Percentiles rank a stretch among this genome's conserved stretches.
Evolutionary conservation across 2,888 invertebrate genomes (phyloP).

Genomic region (Archips xylosteana): DNA sequence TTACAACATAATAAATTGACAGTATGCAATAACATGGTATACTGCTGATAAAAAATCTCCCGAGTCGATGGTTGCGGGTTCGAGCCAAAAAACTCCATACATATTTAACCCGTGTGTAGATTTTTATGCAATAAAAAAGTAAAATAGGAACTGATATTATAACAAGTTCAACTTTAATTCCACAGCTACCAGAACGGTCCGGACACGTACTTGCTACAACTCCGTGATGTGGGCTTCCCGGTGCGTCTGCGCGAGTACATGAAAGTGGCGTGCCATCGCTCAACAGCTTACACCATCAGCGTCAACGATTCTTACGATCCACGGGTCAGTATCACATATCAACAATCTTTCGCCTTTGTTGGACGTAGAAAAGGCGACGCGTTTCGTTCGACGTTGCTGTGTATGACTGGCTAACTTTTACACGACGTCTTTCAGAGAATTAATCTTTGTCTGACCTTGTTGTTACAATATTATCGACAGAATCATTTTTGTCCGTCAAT

Average conservation of each 20-base stretch:
- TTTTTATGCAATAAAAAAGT: too few relatives aligned
- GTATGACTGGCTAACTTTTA: not conserved
- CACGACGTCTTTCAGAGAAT: not conserved
- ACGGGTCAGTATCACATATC: conserved; percentile 83
- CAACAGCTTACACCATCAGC: conserved; percentile 88
- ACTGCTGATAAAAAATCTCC: too few relatives aligned
- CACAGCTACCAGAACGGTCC: conserved; percentile 97
- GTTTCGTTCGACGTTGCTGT: not conserved
- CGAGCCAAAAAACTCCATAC: too few relatives aligned
- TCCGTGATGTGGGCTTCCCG: conserved; percentile 98
- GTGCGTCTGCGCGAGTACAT: conserved; percentile 96
- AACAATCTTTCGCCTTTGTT: not conserved
- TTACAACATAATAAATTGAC: too few relatives aligned
- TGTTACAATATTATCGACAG: not conserved
- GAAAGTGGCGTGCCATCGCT: conserved; percentile 94
- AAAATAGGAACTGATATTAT: too few relatives aligned
- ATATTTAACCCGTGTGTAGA: too few relatives aligned
- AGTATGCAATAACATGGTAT: too few relatives aligned
- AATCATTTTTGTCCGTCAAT: not conserved
- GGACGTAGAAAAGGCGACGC: not conserved
- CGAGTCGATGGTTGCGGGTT: too few relatives aligned
- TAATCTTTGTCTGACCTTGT: not conserved
- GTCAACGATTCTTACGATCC: conserved; percentile 92
- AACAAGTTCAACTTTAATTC: not conserved
- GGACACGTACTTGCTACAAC: conserved; percentile 97